A percentile compares a stretch with the other conserved stretches of the same genome.
Evolutionary conservation across 2,888 invertebrate species (phyloP).

Genomic region (Sinohyriopsis cumingii): DNA sequence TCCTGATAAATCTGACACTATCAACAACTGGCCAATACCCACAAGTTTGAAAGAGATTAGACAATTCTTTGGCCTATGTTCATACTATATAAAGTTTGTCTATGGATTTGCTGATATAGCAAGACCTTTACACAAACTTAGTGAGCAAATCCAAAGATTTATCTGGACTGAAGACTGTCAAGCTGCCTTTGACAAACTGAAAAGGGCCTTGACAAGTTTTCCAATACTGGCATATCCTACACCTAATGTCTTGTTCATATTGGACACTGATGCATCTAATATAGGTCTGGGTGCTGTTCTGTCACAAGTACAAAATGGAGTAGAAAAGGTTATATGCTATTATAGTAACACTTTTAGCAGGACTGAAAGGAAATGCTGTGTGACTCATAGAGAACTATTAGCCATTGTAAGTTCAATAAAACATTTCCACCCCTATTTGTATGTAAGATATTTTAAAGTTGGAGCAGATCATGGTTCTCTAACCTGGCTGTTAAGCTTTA

Average conservation of each 20-base stretch:
- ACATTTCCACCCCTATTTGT: constrained; percentile 16
- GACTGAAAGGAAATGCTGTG: constrained; percentile 23
- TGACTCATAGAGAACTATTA: constrained; percentile 22
- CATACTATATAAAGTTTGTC: constrained; percentile 7
- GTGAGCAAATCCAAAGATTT: no score
- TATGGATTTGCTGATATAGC: constrained; percentile 5
- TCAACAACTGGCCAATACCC: background rate
- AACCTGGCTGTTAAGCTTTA: constrained; percentile 17
- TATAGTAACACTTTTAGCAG: constrained; percentile 16
- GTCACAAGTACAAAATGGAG: constrained; percentile 8
- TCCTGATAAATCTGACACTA: no score
- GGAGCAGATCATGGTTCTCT: constrained; percentile 7
- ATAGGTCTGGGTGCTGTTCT: constrained; percentile 7
- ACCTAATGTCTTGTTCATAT: constrained; percentile 8
- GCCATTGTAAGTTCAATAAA: constrained; percentile 3
- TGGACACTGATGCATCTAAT: constrained; percentile 24
- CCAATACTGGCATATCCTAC: constrained; percentile 15
- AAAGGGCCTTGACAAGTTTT: constrained; percentile 1
- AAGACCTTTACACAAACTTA: constrained; percentile 5
- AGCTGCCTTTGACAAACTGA: background rate
- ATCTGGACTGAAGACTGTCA: constrained; percentile 3
- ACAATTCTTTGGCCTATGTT: constrained; percentile 6
- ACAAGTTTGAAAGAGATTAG: background rate
- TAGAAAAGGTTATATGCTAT: constrained; percentile 18
- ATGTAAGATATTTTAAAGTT: constrained; percentile 21